These are phyloP conservation scores for Nyctereutes procyonoides DNA, from an alignment of 2,113 vertebrate genomes.

Conservation along the genomic window DNA sequence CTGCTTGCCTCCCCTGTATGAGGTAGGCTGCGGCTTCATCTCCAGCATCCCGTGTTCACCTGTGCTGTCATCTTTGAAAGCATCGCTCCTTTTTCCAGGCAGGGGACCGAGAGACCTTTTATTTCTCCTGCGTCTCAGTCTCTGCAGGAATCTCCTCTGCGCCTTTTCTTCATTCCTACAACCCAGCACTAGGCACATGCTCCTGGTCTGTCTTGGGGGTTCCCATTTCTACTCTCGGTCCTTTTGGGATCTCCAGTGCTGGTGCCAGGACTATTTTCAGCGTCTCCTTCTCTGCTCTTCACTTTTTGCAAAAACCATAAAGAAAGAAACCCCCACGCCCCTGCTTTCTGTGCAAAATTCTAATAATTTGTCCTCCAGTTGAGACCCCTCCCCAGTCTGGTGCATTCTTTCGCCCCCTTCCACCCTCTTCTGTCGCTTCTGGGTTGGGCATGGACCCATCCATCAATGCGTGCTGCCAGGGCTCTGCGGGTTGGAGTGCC, in stretches of 20 bases:
- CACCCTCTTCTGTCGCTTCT: neutral
- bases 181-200: neutral
- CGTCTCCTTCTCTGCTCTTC: neutral
- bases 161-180: neutral
- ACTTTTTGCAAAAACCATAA: neutral
- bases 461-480: neutral
- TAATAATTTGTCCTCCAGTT: neutral
- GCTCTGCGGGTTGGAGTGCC: neutral
- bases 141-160: neutral
- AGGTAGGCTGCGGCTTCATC: neutral
- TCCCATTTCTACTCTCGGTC: neutral
- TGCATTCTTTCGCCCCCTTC: neutral
- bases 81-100: neutral
- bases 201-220: neutral
- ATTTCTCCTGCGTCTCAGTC: neutral
- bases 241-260: slow-evolving; percentile 26
- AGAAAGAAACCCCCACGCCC: neutral
- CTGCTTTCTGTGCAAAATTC: neutral
- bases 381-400: neutral
- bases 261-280: neutral
- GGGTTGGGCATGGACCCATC: neutral
- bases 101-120: neutral
- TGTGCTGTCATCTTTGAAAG: neutral
- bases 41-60: neutral
- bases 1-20: neutral